Percentiles rank a stretch among this genome's conserved stretches.
Evolutionary conservation across 2,113 vertebrate genomes (phyloP).

Genomic region (Odobenus rosmarus): DNA sequence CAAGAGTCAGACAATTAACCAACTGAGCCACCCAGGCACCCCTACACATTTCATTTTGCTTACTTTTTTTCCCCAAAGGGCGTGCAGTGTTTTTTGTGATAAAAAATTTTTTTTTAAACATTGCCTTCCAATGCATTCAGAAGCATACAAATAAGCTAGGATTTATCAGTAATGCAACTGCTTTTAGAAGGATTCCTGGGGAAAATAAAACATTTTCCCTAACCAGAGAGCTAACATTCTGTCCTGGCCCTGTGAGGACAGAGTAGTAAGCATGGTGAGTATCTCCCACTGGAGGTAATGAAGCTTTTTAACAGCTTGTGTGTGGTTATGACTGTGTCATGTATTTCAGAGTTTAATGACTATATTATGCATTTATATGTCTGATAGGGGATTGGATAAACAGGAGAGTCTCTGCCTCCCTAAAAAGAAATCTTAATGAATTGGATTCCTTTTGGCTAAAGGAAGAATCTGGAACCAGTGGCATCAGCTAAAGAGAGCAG

Average conservation of each 20-base stretch:
- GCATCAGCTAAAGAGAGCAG: constrained; percentile 6
- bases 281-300: constrained; percentile 1
- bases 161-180: background rate
- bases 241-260: background rate
- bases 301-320: constrained; percentile 32
- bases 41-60: background rate
- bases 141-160: background rate
- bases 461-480: constrained; percentile 28
- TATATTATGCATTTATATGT: constrained; percentile 38
- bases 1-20: background rate
- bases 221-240: background rate
- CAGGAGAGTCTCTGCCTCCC: background rate
- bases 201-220: background rate
- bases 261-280: background rate
- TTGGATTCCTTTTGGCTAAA: constrained; percentile 45
- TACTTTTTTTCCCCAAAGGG: background rate
- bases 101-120: background rate
- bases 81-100: background rate
- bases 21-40: background rate
- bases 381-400: constrained; percentile 51
- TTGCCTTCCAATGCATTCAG: background rate
- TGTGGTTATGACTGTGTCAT: constrained; percentile 28
- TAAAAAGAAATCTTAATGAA: constrained; percentile 43
- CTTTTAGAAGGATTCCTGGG: background rate
- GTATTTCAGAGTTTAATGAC: constrained; percentile 47